Evolutionary conservation across 2,888 invertebrate genomes (phyloP).

Genomic region (Lasius fuliginosus): DNA sequence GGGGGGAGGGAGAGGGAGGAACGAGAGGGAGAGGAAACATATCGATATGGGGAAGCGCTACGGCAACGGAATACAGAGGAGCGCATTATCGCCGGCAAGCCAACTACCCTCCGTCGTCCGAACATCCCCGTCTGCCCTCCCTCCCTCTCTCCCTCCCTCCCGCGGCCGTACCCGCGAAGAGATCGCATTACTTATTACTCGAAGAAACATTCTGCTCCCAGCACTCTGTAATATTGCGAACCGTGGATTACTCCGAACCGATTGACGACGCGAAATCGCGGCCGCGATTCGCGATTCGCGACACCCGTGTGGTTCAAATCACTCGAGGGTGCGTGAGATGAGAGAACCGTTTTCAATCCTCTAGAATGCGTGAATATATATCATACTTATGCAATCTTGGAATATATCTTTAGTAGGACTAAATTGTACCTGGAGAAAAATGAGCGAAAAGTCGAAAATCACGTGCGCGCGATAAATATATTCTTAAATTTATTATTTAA

Average conservation of each 20-base stretch:
- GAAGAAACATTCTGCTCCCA: constrained; percentile 75
- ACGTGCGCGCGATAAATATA: neutral
- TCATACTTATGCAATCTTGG: neutral
- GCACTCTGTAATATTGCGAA: constrained; percentile 75
- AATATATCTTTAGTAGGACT: neutral
- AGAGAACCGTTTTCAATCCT: constrained; percentile 7
- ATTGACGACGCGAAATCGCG: constrained; percentile 67
- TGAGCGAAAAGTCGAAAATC: neutral
- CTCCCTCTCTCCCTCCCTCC: neutral
- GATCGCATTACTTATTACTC: constrained; percentile 78
- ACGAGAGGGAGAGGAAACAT: constrained; percentile 73
- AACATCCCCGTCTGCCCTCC: neutral
- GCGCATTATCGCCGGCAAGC: constrained; percentile 84
- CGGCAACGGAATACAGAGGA: constrained; percentile 85
- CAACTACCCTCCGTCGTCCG: constrained; percentile 73
- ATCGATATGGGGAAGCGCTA: constrained; percentile 85
- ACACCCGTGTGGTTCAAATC: constrained; percentile 29
- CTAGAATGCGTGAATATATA: constrained; percentile 34
- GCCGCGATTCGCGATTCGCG: constrained; percentile 45
- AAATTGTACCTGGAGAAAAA: neutral
- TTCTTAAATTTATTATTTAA: neutral
- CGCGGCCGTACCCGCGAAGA: constrained; percentile 65
- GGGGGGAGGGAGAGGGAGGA: constrained; percentile 47
- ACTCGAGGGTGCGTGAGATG: constrained; percentile 22
- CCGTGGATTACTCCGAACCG: constrained; percentile 67